Percentiles rank a stretch among this genome's conserved stretches.
phyloP scores from a whole-genome alignment of 2,888 invertebrate species.

The Crocallis elinguaria region DNA sequence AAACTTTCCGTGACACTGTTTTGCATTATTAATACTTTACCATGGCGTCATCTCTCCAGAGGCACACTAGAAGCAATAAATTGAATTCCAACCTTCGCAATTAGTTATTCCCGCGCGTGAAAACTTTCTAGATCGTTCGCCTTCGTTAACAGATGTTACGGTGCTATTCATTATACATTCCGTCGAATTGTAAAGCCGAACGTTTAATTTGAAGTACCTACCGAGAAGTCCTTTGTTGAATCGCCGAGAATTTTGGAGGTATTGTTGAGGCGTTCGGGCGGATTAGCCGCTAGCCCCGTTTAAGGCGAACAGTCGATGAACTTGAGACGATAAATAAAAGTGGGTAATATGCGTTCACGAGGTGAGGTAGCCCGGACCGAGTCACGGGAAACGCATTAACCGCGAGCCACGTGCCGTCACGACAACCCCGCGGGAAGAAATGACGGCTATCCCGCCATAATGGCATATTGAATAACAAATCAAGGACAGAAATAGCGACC shows the following conservation, averaged over 20 bases:
- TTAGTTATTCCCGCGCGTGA: conserved; percentile 85
- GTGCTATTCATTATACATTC: conserved; percentile 85
- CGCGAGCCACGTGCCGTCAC: conserved; percentile 46
- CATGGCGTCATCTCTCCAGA: conserved; percentile 80
- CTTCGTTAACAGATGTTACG: conserved; percentile 85
- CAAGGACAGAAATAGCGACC: conserved; percentile 46
- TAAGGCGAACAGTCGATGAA: conserved; percentile 63
- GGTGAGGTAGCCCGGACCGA: conserved; percentile 40
- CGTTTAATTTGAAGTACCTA: conserved; percentile 84
- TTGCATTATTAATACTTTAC: conserved; percentile 84
- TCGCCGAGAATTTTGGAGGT: conserved; percentile 53
- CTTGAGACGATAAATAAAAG: conserved; percentile 69
- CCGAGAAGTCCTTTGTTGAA: conserved; percentile 79
- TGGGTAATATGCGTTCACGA: conserved; percentile 56
- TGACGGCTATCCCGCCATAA: conserved; percentile 49
- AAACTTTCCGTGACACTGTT: conserved; percentile 85
- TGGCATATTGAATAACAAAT: conserved; percentile 56
- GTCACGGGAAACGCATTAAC: conserved; percentile 50
- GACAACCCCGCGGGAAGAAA: conserved; percentile 45
- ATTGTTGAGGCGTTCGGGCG: conserved; percentile 67
- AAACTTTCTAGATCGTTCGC: conserved; percentile 85
- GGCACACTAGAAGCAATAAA: conserved; percentile 83
- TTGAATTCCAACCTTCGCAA: conserved; percentile 85
- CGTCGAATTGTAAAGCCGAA: conserved; percentile 84
- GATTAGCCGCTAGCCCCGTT: conserved; percentile 70